Conservation (phyloP, 2,113 vertebrate genomes). For the rabbit (Oryctolagus cuniculus) region DNA sequence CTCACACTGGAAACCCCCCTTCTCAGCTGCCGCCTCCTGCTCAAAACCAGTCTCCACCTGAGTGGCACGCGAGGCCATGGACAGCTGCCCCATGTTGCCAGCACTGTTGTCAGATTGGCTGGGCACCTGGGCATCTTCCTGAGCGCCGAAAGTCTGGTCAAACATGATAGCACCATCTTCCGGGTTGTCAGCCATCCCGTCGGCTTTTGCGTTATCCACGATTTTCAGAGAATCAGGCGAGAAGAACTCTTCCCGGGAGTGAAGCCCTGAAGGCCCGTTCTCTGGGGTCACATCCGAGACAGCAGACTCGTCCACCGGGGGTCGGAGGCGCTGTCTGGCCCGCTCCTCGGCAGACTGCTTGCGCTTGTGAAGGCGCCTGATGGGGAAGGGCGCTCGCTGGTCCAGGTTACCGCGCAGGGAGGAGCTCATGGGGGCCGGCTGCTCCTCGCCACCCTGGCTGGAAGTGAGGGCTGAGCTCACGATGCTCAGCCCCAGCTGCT, state of each 20-base stretch:
- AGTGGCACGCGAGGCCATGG: conserved; percentile 86
- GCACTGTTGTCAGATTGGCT: conserved; percentile 95
- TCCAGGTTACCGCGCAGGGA: conserved; percentile 88
- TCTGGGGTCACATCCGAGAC: conserved; percentile 84
- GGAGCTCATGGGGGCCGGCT: conserved; percentile 81
- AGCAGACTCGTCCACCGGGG: conserved; percentile 88
- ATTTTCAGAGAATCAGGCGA: conserved; percentile 95
- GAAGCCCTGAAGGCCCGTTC: conserved; percentile 81
- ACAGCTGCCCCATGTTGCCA: conserved; percentile 87
- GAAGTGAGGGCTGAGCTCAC: conserved; percentile 95
- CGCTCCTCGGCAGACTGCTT: conserved; percentile 94
- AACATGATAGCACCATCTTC: conserved; percentile 87
- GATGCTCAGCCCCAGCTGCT: conserved; percentile 96
- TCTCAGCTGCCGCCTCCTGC: conserved; percentile 88
- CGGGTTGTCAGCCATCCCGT: conserved; percentile 84
- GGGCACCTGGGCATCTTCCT: conserved; percentile 97
- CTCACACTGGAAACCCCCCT: conserved; percentile 87
- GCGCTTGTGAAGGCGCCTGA: conserved; percentile 95
- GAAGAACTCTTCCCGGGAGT: conserved; percentile 89
- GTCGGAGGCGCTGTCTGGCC: conserved; percentile 91
- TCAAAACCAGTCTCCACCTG: conserved; percentile 89
- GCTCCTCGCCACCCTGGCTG: conserved; percentile 86
- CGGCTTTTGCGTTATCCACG: conserved; percentile 91
- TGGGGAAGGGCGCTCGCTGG: conserved; percentile 92
- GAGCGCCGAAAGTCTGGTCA: conserved; percentile 88